Evolutionary conservation across 30 jellyfish, hydroid and myxozoan genomes (phyloP).

Genomic region (Chironex yamaguchii): DNA sequence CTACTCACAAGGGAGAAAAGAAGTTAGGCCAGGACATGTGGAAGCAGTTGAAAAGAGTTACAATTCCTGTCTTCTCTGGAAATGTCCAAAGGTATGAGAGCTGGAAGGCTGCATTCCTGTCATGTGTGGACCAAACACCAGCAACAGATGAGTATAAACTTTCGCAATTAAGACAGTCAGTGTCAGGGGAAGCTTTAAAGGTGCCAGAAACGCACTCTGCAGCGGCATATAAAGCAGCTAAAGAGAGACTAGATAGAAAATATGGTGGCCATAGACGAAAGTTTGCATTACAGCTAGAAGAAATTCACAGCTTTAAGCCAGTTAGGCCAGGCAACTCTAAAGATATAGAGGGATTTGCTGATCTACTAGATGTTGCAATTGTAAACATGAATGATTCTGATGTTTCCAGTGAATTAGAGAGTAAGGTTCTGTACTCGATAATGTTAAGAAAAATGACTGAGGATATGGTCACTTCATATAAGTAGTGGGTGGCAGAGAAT

Average conservation of each 20-base stretch:
- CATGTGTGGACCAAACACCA: no score
- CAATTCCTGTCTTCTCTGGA: no score
- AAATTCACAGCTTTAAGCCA: background rate
- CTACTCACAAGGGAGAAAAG: no score
- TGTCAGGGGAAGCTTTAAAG: no score
- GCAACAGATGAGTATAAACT: no score
- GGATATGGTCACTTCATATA: constrained; percentile 26
- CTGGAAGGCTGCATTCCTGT: no score
- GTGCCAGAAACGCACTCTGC: no score
- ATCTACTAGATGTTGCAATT: constrained; percentile 33
- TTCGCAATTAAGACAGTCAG: no score
- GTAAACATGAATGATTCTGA: constrained; percentile 7
- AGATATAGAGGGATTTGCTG: constrained; percentile 38
- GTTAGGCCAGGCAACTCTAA: background rate
- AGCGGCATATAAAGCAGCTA: constrained; percentile 16
- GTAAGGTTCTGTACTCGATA: background rate
- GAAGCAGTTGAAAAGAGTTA: no score
- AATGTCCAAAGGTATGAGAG: no score
- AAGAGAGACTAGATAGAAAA: constrained; percentile 35
- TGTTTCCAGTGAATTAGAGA: constrained; percentile 31
- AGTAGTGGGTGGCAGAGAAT: constrained; percentile 42
- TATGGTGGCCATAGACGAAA: constrained; percentile 21
- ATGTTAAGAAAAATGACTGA: constrained; percentile 19
- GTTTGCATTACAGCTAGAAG: background rate
- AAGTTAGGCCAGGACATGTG: no score